Evolutionary conservation across 2,888 invertebrate genomes (phyloP).

Genomic region (Luperina nickerlii): DNA sequence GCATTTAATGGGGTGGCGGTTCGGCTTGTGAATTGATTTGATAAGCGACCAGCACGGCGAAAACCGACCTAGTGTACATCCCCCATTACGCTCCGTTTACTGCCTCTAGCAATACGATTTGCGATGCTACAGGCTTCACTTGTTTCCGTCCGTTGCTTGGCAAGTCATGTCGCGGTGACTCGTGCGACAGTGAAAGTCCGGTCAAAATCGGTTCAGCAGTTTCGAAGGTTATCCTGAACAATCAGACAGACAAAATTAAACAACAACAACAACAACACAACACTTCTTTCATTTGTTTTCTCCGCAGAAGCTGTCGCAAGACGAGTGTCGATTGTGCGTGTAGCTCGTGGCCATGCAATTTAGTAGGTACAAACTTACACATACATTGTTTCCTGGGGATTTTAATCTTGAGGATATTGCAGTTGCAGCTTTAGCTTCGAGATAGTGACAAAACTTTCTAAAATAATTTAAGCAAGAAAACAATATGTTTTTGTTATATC

Average conservation of each 20-base stretch:
- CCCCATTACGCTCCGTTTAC: too few relatives aligned
- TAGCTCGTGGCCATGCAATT: background rate
- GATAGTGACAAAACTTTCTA: background rate
- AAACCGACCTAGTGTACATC: too few relatives aligned
- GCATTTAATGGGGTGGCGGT: too few relatives aligned
- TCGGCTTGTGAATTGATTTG: too few relatives aligned
- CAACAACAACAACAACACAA: too few relatives aligned
- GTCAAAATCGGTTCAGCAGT: too few relatives aligned
- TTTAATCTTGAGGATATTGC: conserved; percentile 22
- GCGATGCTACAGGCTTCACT: background rate
- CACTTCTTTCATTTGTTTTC: background rate
- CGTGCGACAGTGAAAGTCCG: background rate
- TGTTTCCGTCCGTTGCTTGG: too few relatives aligned
- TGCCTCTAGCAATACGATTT: background rate
- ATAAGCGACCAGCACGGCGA: too few relatives aligned
- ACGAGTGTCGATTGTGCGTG: background rate
- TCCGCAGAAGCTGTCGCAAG: background rate
- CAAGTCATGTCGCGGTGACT: background rate
- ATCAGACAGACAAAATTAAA: too few relatives aligned
- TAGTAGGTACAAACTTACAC: background rate
- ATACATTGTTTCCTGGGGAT: conserved; percentile 18
- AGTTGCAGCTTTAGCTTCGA: background rate
- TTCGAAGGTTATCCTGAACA: too few relatives aligned
- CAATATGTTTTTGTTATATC: background rate
- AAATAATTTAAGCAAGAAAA: conserved; percentile 1